Evolutionary conservation across 2,113 vertebrate species (phyloP), one percentile per base, ranked within the genome.

Genomic region (Cottus gobio): DNA sequence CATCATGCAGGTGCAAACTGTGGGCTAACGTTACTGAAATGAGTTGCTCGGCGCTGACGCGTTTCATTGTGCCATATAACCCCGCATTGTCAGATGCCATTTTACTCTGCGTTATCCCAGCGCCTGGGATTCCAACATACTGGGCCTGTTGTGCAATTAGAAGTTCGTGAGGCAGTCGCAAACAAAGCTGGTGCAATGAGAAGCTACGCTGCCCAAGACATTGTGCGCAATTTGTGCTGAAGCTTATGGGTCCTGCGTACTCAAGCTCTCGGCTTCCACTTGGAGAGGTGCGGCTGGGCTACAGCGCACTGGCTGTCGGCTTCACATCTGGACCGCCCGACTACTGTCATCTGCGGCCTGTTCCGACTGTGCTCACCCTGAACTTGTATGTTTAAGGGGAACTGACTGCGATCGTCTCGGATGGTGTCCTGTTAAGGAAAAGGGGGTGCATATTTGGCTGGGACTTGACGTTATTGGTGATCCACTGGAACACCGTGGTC

Each of bases 191-290:
- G 90, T 86, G 89, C 83, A 89, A 87, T 88, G 91, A 91, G 63
- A 84, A 66, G 77, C 90, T 87, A 82, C 91, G 87, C 82, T 78
- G 80, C 71, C 87, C 87, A 76, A 86, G 86, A 80, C 85, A 89
- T 76, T 80, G 89, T 92, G 89, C 91, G 89, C 91, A 89, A 76
- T 92, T 91, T 77, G 82, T 88, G 88, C 82, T 92, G 87, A 95
- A 91, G 90, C 93, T 87, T 93, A 92, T 95, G 94, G 92, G 93
- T 94, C 90, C 93, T 94, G 93, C 91, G 92, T 90, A 92, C 92
- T 92, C 91, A 31, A 93, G 90, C 87, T 92, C 85, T 91, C 90
- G 90, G 91, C 93, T 93, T 93, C 92, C 90, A 89, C 89, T 93
- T 79, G 90, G 89, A 92, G 92, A 92, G 90, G 89, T 85, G 92